phyloP scores from a whole-genome alignment of 2,797 vertebrate species.

The Lophotriccus pileatus region DNA sequence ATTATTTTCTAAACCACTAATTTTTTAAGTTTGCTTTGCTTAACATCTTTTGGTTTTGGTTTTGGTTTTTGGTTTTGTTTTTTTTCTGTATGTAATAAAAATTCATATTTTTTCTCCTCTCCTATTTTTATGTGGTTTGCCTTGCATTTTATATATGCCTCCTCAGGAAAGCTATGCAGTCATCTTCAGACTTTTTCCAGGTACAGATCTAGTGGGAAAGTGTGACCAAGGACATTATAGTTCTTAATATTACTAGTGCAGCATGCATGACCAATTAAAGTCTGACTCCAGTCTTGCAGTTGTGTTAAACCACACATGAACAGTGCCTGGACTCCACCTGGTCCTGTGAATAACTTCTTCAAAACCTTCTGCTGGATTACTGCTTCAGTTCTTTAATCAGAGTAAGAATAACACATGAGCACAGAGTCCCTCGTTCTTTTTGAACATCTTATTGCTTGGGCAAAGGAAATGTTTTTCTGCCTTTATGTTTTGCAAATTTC shows the following conservation, averaged over 20 bases:
- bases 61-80: neutral
- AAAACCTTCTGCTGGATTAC: neutral
- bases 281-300: neutral
- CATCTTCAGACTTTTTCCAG: neutral
- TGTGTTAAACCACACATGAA: neutral
- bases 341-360: neutral
- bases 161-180: neutral
- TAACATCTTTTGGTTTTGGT: neutral
- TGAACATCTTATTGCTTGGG: neutral
- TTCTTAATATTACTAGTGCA: neutral
- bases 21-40: neutral
- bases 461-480: neutral
- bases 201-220: neutral
- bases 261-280: neutral
- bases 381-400: neutral
- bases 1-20: neutral
- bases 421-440: neutral
- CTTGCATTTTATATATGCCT: neutral
- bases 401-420: neutral
- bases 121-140: neutral
- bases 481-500: neutral
- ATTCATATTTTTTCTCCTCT: neutral
- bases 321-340: neutral
- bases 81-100: neutral
- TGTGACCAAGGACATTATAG: neutral